Evolutionary conservation across 2,113 vertebrate species (phyloP).

Genomic region (Pholis gunnellus): DNA sequence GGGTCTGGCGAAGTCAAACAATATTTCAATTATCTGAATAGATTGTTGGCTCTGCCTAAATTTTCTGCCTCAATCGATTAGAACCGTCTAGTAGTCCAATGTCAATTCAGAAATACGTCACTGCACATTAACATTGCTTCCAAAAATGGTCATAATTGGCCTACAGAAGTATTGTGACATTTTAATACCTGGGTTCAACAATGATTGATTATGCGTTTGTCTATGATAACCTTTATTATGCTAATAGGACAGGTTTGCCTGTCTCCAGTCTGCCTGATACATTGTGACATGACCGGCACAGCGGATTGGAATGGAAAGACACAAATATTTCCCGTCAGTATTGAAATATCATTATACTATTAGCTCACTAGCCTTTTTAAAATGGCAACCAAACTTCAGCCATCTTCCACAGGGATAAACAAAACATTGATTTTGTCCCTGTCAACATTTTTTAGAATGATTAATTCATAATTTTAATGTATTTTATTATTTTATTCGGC

Average conservation of each 20-base stretch:
- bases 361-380: no score
- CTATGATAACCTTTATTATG: conserved; percentile 13
- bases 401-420: no score
- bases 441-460: no score
- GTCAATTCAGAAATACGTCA: neutral
- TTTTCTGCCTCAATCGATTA: conserved; percentile 3
- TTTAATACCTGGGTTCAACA: conserved; percentile 29
- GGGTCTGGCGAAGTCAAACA: neutral
- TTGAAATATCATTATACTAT: neutral
- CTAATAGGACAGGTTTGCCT: conserved; percentile 15
- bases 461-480: no score
- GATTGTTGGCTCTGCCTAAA: conserved; percentile 1
- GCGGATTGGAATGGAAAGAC: conserved; percentile 12
- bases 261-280: conserved; percentile 6
- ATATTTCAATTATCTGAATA: neutral
- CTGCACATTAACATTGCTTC: conserved; percentile 1
- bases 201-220: conserved; percentile 20
- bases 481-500: no score
- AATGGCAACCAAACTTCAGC: no score
- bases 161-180: conserved; percentile 17
- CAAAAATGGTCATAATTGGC: neutral
- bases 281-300: neutral
- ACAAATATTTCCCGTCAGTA: neutral
- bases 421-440: no score
- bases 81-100: neutral